Evolutionary conservation across 2,113 vertebrate species (phyloP).

Genomic region (Elaphurus davidianus): DNA sequence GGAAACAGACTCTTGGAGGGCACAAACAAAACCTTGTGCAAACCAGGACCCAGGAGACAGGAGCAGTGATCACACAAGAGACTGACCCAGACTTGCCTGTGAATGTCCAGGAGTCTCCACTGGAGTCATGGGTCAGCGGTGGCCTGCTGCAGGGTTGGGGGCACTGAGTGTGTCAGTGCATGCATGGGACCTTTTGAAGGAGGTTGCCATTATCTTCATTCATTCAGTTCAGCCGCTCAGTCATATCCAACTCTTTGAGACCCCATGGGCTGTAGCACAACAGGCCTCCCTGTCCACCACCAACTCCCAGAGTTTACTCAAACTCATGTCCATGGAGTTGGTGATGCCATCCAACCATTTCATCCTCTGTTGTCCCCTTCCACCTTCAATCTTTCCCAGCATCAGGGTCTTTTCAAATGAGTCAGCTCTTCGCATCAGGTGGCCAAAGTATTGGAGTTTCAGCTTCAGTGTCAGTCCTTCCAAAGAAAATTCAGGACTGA

Average conservation of each 20-base stretch:
- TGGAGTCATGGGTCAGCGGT: fast-evolving
- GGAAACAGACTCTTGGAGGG: background rate
- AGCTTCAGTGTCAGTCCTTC: background rate
- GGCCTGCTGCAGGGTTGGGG: background rate
- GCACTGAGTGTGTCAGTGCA: background rate
- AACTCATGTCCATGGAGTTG: background rate
- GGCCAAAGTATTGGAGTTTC: background rate
- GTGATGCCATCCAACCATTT: background rate
- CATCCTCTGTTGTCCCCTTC: background rate
- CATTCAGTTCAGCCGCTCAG: background rate
- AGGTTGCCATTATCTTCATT: background rate
- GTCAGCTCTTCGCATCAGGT: background rate
- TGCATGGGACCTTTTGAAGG: background rate
- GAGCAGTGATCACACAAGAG: background rate
- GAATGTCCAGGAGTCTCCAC: background rate
- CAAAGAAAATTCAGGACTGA: background rate
- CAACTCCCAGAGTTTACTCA: background rate
- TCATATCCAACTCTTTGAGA: fast-evolving
- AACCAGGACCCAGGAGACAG: background rate
- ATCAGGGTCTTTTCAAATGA: background rate
- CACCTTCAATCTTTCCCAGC: fast-evolving
- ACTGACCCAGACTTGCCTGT: background rate
- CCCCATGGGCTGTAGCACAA: background rate
- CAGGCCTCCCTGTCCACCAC: background rate
- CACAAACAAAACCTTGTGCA: background rate